Evolutionary conservation across 2,888 invertebrate species (phyloP), one percentile per base, ranked within the genome.

Genomic region (Dascillus cervinus): DNA sequence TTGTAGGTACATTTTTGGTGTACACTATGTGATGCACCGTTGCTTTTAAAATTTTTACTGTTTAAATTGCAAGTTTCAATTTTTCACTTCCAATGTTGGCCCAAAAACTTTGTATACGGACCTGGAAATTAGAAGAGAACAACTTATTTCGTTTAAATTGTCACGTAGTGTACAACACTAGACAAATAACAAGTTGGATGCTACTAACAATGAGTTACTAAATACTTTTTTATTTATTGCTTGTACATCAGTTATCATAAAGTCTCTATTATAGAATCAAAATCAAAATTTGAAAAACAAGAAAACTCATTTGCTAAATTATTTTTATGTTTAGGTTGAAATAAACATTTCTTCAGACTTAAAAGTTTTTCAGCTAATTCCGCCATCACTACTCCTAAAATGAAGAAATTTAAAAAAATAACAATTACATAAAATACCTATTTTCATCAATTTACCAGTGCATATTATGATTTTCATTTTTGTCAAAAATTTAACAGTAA

Each of bases 261-360:
- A 6, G 17, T 17, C 4, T 17, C 17, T 17, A n/a, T 34, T n/a
- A 34, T 27, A 12, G 13, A 11, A 19, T 40, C 40, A 9, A 41
- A 32, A 36, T 83, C 70, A 64, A 87, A 95, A 69, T 95, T 95
- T 23, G 89, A 75, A 65, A 78, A 96, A 65, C 92, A 91, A 26
- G 75, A 76, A 68, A 96, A 96, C 62, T 90, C 88, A 67, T 96
- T 96, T 0, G 85, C 90, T 53, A 96, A 73, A 65, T 92, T 91
- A 49, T 88, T 89, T 50, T 77, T 76, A 64, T 96, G 96, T 31
- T 70, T 72, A 0, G 95, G 95, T 46, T 73, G 66, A 60, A 90
- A 95, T 4, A 60, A 51, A 41, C 80, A 83, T 51, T 75, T 73
- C 22, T 71, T 71, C 6, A 89, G 62, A 21, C 69, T 62, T 9